Evolutionary conservation across 2,797 vertebrate species (phyloP).

Genomic region (Mustela erminea): DNA sequence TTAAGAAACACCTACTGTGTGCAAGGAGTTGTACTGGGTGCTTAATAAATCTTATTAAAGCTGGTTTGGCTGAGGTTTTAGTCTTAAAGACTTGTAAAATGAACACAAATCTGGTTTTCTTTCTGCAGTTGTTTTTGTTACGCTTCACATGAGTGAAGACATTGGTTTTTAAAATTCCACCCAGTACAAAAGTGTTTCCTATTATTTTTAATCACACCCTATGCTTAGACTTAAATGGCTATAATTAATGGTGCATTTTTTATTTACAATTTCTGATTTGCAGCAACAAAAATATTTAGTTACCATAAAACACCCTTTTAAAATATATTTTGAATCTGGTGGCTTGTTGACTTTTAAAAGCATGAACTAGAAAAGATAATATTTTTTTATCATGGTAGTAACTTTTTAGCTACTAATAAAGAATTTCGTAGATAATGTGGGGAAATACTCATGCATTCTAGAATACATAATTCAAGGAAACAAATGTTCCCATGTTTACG

Average conservation of each 20-base stretch:
- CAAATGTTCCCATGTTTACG: conserved; percentile 55
- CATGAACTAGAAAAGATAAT: background rate
- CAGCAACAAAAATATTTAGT: conserved; percentile 43
- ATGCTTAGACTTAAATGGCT: conserved; percentile 55
- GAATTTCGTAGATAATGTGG: background rate
- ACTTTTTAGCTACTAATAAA: conserved; percentile 49
- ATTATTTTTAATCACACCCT: conserved; percentile 27
- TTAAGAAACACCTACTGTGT: conserved; percentile 56
- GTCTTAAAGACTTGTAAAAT: conserved; percentile 58
- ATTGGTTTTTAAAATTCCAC: conserved; percentile 73
- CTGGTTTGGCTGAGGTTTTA: conserved; percentile 56
- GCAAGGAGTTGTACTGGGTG: background rate
- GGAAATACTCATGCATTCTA: conserved; percentile 42
- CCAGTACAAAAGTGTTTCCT: conserved; percentile 50
- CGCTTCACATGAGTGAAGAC: conserved; percentile 73
- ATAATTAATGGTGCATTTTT: conserved; percentile 55
- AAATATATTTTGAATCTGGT: conserved; percentile 22
- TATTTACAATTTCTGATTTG: conserved; percentile 64
- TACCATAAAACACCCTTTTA: background rate
- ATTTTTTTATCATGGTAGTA: conserved; percentile 1
- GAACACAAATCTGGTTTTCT: conserved; percentile 19
- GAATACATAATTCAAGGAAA: conserved; percentile 49
- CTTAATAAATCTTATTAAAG: conserved; percentile 40
- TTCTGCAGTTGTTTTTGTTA: conserved; percentile 73
- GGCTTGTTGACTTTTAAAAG: conserved; percentile 33